Evolutionary conservation across 2,797 vertebrate genomes (phyloP), one percentile per base, ranked within the genome.

Genomic region (Cryptoprocta ferox): DNA sequence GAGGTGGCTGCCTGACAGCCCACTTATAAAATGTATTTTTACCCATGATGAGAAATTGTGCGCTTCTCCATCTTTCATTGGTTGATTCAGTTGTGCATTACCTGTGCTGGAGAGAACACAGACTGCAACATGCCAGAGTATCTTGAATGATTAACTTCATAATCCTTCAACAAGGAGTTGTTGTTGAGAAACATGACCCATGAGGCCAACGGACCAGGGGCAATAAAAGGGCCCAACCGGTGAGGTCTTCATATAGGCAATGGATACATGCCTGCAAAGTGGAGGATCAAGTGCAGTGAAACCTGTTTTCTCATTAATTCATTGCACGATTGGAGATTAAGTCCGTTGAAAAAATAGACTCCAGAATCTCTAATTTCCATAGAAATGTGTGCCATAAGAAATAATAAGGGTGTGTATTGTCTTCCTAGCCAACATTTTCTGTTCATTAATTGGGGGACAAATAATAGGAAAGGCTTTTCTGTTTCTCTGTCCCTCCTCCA

Each of bases 361-460:
- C 50, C 21, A 5, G 42, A 61, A 71, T 87, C 45, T 95, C 76
- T 81, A 48, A 56, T 97, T 95, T 94, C 68, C 75, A 73, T 45
- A 94, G 79, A 97, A 92, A 81, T 71, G 5, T 88, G 26, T 39
- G 42, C 42, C 71, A 3, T 79, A 95, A 79, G 88, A 95, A 95
- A 91, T 82, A 90, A 61, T 61, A 89, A 88, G 78, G 30, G 39
- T 42, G 0, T 42, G 18, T 65, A 13, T 76, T 84, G 3, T 71
- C 73, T 95, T 96, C 48, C 10, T 7, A n/a, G n/a, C 32, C 45
- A 68, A 66, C 14, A 42, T 61, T 94, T 59, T 89, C 42, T 65
- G 35, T 59, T 94, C n/a, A 68, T 93, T 86, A 93, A 80, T 26
- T 50, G 24, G 73, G 16, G 79, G 30, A 91, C 35, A 78, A 89